Evolutionary conservation across 2,888 invertebrate species (phyloP).

Genomic region (Panzeria rudis): DNA sequence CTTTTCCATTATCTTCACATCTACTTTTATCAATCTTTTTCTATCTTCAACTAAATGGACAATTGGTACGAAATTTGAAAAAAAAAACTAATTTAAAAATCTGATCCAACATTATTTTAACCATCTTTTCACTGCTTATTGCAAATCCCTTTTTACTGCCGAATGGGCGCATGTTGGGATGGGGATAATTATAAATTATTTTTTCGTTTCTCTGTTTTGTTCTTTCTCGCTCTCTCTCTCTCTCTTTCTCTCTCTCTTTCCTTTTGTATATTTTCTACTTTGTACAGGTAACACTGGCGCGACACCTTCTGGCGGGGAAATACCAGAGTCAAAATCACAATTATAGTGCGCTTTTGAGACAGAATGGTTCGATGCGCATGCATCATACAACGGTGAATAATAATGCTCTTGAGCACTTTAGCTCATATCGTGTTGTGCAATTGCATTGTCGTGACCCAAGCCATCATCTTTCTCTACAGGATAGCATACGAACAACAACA

Average conservation of each 20-base stretch:
- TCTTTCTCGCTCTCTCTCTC: constrained; percentile 26
- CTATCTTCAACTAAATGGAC: constrained; percentile 5
- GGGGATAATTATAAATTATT: not conserved
- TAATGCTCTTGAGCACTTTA: constrained; percentile 81
- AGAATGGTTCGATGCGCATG: constrained; percentile 82
- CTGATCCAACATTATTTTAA: not conserved
- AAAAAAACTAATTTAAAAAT: not conserved
- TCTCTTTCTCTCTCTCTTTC: constrained; percentile 29
- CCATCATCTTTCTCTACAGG: constrained; percentile 83
- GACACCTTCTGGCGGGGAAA: constrained; percentile 81
- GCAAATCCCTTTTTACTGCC: not conserved
- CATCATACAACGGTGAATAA: constrained; percentile 82
- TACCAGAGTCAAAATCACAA: constrained; percentile 81
- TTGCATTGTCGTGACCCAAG: constrained; percentile 82
- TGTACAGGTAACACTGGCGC: constrained; percentile 81
- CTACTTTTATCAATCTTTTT: not conserved
- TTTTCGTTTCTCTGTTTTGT: constrained; percentile 3
- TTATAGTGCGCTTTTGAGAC: constrained; percentile 81
- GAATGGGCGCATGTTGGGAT: constrained; percentile 28
- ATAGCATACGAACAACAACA: constrained; percentile 81
- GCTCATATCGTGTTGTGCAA: constrained; percentile 81
- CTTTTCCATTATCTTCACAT: constrained; percentile 30
- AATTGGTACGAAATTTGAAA: constrained; percentile 8
- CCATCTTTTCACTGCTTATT: not conserved
- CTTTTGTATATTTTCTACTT: constrained; percentile 15